These are phyloP conservation scores for Sparus aurata DNA, from an alignment of 2,797 vertebrate genomes.

Conservation along the genomic window DNA sequence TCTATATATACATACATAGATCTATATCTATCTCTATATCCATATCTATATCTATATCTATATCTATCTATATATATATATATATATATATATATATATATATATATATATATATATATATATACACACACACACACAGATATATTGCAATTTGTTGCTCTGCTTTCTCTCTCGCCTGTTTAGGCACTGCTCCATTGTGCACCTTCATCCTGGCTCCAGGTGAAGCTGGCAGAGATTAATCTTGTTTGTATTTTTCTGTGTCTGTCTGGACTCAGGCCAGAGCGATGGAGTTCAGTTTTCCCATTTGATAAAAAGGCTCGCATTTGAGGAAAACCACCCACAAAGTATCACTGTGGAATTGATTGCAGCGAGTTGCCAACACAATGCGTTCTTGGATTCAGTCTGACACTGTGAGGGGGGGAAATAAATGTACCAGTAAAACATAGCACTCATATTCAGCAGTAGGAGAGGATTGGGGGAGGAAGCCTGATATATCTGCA, in stretches of 20 bases:
- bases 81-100: too few species aligned
- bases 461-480: constrained; percentile 14
- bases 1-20: too few species aligned
- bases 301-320: constrained; percentile 70
- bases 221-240: constrained; percentile 76
- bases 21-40: too few species aligned
- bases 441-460: constrained; percentile 44
- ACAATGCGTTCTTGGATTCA: constrained; percentile 63
- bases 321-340: constrained; percentile 75
- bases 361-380: constrained; percentile 74
- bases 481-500: constrained; percentile 40
- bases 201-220: constrained; percentile 74
- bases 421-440: constrained; percentile 28
- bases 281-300: constrained; percentile 66
- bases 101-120: too few species aligned
- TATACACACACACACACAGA: too few species aligned
- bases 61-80: too few species aligned
- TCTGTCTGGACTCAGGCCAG: constrained; percentile 72
- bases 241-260: constrained; percentile 74
- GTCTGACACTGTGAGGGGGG: constrained; percentile 32
- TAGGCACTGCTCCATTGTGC: constrained; percentile 56
- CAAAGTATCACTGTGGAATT: constrained; percentile 73
- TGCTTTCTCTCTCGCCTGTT: constrained; percentile 50
- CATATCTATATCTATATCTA: too few species aligned
- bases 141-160: neutral